Evolutionary conservation across 2,113 vertebrate genomes (phyloP).

Genomic region (Cyanoliseus patagonus): DNA sequence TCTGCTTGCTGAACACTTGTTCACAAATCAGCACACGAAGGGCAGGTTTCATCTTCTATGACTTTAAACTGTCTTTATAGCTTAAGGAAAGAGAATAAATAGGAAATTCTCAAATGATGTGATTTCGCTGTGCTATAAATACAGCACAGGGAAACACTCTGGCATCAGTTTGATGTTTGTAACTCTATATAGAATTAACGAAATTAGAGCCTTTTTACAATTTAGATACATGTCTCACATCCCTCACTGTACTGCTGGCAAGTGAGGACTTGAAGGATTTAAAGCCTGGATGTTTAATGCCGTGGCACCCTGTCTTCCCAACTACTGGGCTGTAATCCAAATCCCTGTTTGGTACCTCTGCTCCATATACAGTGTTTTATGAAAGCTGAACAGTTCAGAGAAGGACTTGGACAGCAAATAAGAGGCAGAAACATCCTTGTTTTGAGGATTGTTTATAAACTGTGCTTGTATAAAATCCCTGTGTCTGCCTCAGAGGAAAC

Average conservation of each 20-base stretch:
- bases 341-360: background rate
- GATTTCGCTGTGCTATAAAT: background rate
- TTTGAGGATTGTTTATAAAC: background rate
- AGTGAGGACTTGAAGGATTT: background rate
- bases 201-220: background rate
- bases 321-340: background rate
- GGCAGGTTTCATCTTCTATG: background rate
- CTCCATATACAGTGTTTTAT: background rate
- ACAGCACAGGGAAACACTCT: fast-evolving
- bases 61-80: background rate
- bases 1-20: background rate
- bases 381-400: background rate
- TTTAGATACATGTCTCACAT: background rate
- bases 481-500: background rate
- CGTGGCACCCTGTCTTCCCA: background rate
- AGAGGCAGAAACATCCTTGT: background rate
- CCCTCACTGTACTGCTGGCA: fast-evolving
- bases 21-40: background rate
- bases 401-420: background rate
- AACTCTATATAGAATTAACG: background rate
- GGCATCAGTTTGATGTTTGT: background rate
- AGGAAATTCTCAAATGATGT: background rate
- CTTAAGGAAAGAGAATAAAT: background rate
- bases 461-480: background rate
- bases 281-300: background rate